phyloP scores from a whole-genome alignment of 2,113 vertebrate genomes.

The Gallinago undulata region DNA sequence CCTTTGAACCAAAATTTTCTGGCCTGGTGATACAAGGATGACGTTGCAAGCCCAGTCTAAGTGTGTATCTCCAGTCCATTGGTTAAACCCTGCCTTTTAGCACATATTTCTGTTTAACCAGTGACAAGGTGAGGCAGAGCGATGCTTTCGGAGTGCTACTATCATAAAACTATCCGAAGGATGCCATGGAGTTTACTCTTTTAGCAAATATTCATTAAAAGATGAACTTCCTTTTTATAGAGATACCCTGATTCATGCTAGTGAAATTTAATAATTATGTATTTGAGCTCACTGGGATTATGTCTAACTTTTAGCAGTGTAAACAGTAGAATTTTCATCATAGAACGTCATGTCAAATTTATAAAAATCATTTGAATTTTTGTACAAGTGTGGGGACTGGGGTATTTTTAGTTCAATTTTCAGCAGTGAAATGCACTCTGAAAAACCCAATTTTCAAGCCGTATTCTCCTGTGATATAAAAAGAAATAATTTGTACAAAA shows the following conservation, averaged over 20 bases:
- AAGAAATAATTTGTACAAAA: background rate
- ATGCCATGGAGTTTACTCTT: background rate
- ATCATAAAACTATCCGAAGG: background rate
- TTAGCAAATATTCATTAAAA: background rate
- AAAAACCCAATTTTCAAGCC: background rate
- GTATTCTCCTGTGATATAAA: background rate
- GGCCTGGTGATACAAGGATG: background rate
- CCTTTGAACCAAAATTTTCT: background rate
- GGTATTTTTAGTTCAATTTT: background rate
- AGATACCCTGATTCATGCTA: background rate
- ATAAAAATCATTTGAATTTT: background rate
- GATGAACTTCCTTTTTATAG: background rate
- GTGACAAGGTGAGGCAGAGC: background rate
- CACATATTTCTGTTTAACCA: background rate
- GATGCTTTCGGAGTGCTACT: background rate
- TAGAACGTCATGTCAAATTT: background rate
- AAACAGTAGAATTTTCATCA: background rate
- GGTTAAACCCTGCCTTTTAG: background rate
- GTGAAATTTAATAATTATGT: background rate
- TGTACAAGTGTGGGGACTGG: background rate
- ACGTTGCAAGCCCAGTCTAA: background rate
- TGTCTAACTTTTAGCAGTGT: background rate
- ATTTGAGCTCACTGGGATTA: background rate
- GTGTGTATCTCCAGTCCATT: background rate
- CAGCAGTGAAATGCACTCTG: background rate